phyloP scores from a whole-genome alignment of 2,888 invertebrate species.

The Drosophila rellima region DNA sequence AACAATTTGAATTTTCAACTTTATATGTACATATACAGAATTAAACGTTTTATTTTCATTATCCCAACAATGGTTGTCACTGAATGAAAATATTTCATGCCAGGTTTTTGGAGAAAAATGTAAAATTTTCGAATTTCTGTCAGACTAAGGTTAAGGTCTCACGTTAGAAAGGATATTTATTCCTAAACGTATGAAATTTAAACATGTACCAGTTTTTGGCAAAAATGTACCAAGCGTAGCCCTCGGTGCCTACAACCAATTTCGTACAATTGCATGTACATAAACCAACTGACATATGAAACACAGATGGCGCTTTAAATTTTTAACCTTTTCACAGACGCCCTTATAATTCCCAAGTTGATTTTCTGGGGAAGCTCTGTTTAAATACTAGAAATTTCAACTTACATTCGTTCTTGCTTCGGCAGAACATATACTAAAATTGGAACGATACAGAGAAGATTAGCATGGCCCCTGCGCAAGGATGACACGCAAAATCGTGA shows the following conservation, averaged over 20 bases:
- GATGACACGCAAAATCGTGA: constrained; percentile 25
- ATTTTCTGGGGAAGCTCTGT: neutral
- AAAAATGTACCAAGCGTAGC: no score
- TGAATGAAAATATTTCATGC: no score
- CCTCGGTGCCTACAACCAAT: neutral
- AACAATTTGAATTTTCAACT: constrained; percentile 64
- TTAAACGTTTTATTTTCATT: neutral
- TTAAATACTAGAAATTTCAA: constrained; percentile 22
- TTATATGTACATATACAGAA: neutral
- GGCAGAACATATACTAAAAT: constrained; percentile 86
- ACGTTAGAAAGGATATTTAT: no score
- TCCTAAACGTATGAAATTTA: no score
- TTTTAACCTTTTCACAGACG: neutral
- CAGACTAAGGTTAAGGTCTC: no score
- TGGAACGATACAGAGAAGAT: constrained; percentile 25
- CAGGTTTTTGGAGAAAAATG: no score
- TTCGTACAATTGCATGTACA: constrained; percentile 1
- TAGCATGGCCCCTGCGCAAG: constrained; percentile 25
- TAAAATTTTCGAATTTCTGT: no score
- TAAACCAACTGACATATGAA: neutral
- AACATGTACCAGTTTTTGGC: no score
- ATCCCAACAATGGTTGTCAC: no score
- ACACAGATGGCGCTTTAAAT: constrained; percentile 31
- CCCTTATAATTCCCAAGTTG: constrained; percentile 63
- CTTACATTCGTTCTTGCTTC: constrained; percentile 88